Percentiles rank a stretch among this genome's conserved stretches.
phyloP scores from a whole-genome alignment of 2,113 vertebrate species.

The Steatornis caripensis region DNA sequence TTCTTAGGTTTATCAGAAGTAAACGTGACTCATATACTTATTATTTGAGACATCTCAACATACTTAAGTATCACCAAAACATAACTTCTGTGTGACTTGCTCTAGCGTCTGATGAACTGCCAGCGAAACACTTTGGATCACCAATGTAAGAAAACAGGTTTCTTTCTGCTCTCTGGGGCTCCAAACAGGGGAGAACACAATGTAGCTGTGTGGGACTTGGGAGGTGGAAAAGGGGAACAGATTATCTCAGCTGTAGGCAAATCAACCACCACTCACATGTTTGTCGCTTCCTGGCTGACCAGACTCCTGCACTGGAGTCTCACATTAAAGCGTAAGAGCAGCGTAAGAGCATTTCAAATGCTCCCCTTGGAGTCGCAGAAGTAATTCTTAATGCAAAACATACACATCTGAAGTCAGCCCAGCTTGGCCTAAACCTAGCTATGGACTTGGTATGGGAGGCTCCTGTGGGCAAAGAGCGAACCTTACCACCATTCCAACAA shows the following conservation, averaged over 20 bases:
- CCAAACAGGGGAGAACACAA: neutral
- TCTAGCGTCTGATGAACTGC: neutral
- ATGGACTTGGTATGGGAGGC: neutral
- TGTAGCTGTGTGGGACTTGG: neutral
- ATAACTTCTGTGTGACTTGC: neutral
- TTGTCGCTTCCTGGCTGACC: neutral
- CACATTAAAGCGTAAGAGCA: neutral
- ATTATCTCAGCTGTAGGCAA: neutral
- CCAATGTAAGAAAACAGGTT: neutral
- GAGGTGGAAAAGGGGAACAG: neutral
- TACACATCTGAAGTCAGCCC: neutral
- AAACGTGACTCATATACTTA: neutral
- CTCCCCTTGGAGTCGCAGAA: neutral
- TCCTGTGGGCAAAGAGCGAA: neutral
- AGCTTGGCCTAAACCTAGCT: neutral
- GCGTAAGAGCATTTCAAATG: neutral
- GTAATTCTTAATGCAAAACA: neutral
- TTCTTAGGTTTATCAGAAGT: neutral
- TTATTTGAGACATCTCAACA: neutral
- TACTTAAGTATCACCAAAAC: neutral
- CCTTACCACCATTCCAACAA: neutral
- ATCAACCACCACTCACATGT: neutral
- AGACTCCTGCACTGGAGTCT: neutral
- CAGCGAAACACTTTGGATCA: neutral
- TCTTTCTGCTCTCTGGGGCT: neutral